phyloP scores from a whole-genome alignment of 2,797 vertebrate species.

The Sternarchorhynchus goeldii region DNA sequence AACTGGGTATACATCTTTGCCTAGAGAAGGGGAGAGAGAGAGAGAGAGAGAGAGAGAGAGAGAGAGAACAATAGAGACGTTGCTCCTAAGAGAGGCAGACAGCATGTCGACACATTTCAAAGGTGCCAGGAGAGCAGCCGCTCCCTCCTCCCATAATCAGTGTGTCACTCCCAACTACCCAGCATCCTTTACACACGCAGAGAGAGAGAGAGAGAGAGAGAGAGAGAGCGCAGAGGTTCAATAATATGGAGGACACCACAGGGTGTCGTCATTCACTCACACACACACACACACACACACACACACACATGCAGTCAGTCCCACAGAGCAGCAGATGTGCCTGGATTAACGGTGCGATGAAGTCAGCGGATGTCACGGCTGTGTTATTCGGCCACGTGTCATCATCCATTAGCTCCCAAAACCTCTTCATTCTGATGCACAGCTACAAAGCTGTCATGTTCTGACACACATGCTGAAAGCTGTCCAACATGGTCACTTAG shows the following conservation, averaged over 20 bases:
- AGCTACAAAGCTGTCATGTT: slow-evolving; percentile 28
- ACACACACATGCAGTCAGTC: neutral
- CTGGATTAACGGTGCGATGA: slow-evolving; percentile 3
- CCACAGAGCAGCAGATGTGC: slow-evolving; percentile 9
- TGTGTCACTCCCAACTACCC: slow-evolving; percentile 1
- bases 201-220: slow-evolving; percentile 4
- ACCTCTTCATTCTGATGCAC: slow-evolving; percentile 28
- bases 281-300: neutral
- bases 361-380: slow-evolving; percentile 21
- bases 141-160: slow-evolving; percentile 1
- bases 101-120: neutral
- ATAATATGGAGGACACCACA: slow-evolving; percentile 2
- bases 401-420: slow-evolving; percentile 46
- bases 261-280: neutral
- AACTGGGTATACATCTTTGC: neutral
- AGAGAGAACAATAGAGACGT: neutral
- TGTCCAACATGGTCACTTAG: neutral
- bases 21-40: neutral
- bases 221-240: too few species aligned
- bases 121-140: slow-evolving; percentile 9
- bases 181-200: neutral
- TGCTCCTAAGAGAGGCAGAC: slow-evolving; percentile 8
- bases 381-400: slow-evolving; percentile 28
- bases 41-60: neutral
- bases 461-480: slow-evolving; percentile 11